Evolutionary conservation across 2,888 invertebrate species (phyloP).

Genomic region (Erannis defoliaria): DNA sequence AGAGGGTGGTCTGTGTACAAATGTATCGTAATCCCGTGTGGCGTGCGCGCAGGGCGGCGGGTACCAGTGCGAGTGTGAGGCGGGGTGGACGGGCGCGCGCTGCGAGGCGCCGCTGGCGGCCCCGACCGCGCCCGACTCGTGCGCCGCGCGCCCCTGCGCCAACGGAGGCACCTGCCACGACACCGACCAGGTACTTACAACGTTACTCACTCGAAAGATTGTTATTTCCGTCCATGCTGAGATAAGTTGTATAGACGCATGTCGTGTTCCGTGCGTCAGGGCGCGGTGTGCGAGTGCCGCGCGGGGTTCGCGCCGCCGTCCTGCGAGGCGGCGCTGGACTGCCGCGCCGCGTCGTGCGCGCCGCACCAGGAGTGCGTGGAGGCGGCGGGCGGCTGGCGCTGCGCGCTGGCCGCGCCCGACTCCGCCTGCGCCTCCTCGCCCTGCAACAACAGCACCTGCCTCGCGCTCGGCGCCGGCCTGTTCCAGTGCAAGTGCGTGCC

Average conservation of each 20-base stretch:
- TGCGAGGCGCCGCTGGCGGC: slow-evolving; percentile 49
- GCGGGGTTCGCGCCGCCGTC: slow-evolving; percentile 88
- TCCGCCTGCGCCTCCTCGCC: slow-evolving; percentile 89
- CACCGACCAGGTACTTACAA: slow-evolving; percentile 35
- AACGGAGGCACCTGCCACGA: slow-evolving; percentile 17
- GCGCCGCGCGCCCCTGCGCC: slow-evolving; percentile 75
- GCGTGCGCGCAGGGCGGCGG: slow-evolving; percentile 62
- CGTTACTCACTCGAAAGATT: slow-evolving; percentile 41
- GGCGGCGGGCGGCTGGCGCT: slow-evolving; percentile 80
- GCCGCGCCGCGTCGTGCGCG: slow-evolving; percentile 82
- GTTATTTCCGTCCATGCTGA: neutral
- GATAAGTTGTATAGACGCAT: neutral
- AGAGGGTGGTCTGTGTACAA: no score
- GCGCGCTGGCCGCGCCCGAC: slow-evolving; percentile 87
- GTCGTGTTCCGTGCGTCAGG: slow-evolving; percentile 83
- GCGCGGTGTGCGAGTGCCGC: slow-evolving; percentile 86
- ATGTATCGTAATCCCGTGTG: no score
- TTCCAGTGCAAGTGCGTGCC: slow-evolving; percentile 90
- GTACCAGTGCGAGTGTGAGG: slow-evolving; percentile 90
- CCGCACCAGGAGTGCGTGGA: slow-evolving; percentile 83
- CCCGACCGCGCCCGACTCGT: slow-evolving; percentile 66
- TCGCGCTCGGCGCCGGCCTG: slow-evolving; percentile 87
- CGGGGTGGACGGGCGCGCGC: slow-evolving; percentile 88
- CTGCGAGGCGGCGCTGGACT: slow-evolving; percentile 89
- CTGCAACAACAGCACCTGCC: slow-evolving; percentile 92